Evolutionary conservation across 2,113 vertebrate species (phyloP), one percentile per base, ranked within the genome.

Genomic region (Cisticola juncidis): DNA sequence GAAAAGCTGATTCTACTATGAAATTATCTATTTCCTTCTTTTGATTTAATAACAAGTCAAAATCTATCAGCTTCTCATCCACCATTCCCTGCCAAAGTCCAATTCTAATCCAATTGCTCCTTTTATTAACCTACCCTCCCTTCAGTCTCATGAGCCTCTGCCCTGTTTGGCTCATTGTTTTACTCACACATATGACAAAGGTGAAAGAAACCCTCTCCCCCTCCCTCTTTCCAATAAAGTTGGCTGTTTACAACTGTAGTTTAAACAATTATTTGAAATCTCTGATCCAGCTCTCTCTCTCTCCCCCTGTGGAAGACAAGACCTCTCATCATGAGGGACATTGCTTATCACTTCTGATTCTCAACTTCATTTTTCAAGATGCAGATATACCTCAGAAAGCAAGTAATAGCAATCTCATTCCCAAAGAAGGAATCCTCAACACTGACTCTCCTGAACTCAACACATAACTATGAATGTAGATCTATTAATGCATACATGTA

Each of bases 11-110:
- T 93, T 89, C 66, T 3, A 2, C 87, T 85, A 66, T 33, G 48
- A 88, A 88, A 85, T 84, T 92, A 84, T 86, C 86, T 93, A 86
- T 94, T 88, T 93, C 66, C 72, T 77, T 94, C 88, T 93, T 71
- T 85, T 96, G 66, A 88, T 96, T 84, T 90, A 94, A 85, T 94
- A 94, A 94, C 60, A 90, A 93, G 89, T 93, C 92, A 94, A 91
- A 96, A 94, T 70, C 90, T 81, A 92, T 94, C 95, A 90, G 36
- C 66, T 92, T 86, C 93, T 94, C 62, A 90, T 64, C 71, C 54
- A 90, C 88, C 47, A 47, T 69, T 81, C 69, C 47, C 50, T 88
- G 86, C 78, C 84, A 66, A 95, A 96, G 91, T 91, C 88, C 85
- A 93, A 88, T 96, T 90, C 86, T 96, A 96, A 95, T 89, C 69